phyloP scores from a whole-genome alignment of 2,113 vertebrate genomes.

The Oceanites oceanicus region DNA sequence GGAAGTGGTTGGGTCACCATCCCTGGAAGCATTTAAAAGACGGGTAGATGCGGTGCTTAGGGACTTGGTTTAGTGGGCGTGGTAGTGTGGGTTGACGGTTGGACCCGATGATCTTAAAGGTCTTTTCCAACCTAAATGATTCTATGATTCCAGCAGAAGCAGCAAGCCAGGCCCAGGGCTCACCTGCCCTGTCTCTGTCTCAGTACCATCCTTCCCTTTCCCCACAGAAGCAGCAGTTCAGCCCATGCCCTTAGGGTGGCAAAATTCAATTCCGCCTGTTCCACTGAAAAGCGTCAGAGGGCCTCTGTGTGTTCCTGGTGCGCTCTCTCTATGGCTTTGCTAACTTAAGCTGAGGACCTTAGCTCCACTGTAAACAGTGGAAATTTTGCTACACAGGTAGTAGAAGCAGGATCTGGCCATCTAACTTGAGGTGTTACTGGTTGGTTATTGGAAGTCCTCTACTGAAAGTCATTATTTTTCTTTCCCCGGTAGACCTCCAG shows the following conservation, averaged over 20 bases:
- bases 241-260: not conserved
- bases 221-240: not conserved
- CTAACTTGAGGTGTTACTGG: not conserved
- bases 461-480: not conserved
- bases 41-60: too few species aligned
- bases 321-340: fast-evolving
- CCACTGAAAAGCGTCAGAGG: not conserved
- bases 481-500: not conserved
- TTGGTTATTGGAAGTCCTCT: not conserved
- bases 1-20: too few species aligned
- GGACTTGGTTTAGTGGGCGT: too few species aligned
- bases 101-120: too few species aligned
- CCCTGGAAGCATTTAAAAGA: too few species aligned
- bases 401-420: not conserved
- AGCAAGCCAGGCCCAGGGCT: not conserved
- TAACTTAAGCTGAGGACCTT: not conserved
- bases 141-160: not conserved
- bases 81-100: too few species aligned
- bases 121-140: too few species aligned
- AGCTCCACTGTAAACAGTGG: not conserved
- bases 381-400: not conserved
- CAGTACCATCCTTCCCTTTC: not conserved
- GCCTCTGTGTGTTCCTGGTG: not conserved
- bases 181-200: not conserved
- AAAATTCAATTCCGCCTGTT: not conserved